phyloP scores from a whole-genome alignment of 2,888 invertebrate species.

The Cheilosia pagana region DNA sequence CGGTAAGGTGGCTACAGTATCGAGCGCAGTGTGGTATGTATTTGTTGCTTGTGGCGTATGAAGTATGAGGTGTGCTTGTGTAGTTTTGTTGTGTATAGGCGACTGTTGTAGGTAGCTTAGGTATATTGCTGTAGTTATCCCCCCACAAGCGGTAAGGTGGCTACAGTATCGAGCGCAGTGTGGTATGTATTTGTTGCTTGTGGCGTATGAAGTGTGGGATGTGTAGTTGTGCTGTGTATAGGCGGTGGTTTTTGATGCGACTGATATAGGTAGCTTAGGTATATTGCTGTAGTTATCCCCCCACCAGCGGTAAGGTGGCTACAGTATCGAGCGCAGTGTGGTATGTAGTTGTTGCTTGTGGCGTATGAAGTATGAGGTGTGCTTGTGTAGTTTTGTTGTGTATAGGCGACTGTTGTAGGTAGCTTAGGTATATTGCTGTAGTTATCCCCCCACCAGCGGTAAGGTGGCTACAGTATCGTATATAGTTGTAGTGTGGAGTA shows the following conservation, averaged over 20 bases:
- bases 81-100: too few species aligned
- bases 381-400: too few species aligned
- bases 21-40: neutral
- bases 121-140: neutral
- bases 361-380: too few species aligned
- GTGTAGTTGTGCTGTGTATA: too few species aligned
- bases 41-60: neutral
- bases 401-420: neutral
- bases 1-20: too few species aligned
- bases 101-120: neutral
- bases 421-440: neutral
- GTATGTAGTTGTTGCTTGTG: too few species aligned
- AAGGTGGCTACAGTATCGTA: neutral
- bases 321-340: neutral
- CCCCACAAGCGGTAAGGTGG: neutral
- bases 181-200: too few species aligned
- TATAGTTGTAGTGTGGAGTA: neutral
- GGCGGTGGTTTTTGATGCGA: too few species aligned
- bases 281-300: neutral
- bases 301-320: neutral
- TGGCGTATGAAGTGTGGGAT: too few species aligned
- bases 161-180: neutral
- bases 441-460: neutral
- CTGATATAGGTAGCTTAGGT: too few species aligned
- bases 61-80: too few species aligned